Percentiles rank a stretch among this genome's conserved stretches.
Conservation (phyloP, 2,113 vertebrate species). For the Larimichthys polyactis region DNA sequence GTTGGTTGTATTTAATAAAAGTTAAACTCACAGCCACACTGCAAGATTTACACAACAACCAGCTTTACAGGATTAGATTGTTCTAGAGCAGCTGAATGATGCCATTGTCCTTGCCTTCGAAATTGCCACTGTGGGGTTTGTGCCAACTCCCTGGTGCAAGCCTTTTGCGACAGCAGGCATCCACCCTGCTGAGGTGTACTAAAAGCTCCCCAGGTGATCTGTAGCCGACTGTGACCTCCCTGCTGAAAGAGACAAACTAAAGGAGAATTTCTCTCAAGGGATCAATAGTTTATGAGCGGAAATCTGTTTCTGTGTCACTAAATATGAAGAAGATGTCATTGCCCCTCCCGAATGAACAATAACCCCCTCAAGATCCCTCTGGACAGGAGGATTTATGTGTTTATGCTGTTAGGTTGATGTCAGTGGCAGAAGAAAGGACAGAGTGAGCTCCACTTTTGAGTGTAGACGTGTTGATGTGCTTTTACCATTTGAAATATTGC, state of each 20-base stretch:
- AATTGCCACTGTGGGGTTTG: neutral
- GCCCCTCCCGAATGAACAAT: neutral
- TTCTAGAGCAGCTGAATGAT: slow-evolving; percentile 41
- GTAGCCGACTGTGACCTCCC: slow-evolving; percentile 32
- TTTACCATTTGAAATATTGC: neutral
- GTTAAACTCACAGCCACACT: neutral
- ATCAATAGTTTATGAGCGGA: neutral
- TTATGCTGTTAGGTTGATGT: slow-evolving; percentile 7
- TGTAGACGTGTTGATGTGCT: neutral
- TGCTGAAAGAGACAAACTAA: slow-evolving; percentile 14
- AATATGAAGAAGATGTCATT: slow-evolving; percentile 1
- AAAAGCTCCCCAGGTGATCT: slow-evolving; percentile 50
- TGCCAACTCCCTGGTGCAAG: slow-evolving; percentile 13
- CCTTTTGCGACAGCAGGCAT: slow-evolving; percentile 29
- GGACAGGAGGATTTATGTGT: neutral
- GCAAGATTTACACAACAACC: slow-evolving; percentile 2
- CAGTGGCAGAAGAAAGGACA: neutral
- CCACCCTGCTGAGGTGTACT: slow-evolving; percentile 18
- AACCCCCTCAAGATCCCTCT: neutral
- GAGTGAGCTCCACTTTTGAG: neutral
- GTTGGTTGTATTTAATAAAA: slow-evolving; percentile 4
- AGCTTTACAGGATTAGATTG: slow-evolving; percentile 5
- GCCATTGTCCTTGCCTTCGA: slow-evolving; percentile 29
- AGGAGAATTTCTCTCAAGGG: slow-evolving; percentile 36
- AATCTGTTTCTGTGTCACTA: neutral